Percentiles rank a stretch among this genome's conserved stretches.
phyloP scores from a whole-genome alignment of 2,797 vertebrate species.

The Hippoglossus hippoglossus region DNA sequence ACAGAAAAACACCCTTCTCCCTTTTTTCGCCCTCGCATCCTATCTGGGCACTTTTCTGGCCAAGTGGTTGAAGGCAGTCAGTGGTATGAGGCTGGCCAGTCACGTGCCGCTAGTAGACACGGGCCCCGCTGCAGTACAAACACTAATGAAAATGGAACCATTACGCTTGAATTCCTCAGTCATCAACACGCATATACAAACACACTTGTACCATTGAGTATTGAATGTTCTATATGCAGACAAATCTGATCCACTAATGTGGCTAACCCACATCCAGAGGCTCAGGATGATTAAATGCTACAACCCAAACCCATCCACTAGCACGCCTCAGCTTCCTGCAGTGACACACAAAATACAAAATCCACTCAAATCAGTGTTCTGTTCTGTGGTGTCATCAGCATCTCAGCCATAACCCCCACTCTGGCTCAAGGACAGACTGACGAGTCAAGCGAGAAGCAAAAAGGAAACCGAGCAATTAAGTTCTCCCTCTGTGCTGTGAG shows the following conservation, averaged over 20 bases:
- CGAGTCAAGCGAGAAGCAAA: slow-evolving; percentile 4
- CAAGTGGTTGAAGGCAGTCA: slow-evolving; percentile 4
- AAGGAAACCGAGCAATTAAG: slow-evolving; percentile 4
- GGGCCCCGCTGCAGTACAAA: slow-evolving; percentile 30
- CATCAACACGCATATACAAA: slow-evolving; percentile 7
- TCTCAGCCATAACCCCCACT: slow-evolving; percentile 8
- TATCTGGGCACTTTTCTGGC: slow-evolving; percentile 5
- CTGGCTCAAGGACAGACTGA: slow-evolving; percentile 41
- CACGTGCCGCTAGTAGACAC: slow-evolving; percentile 35
- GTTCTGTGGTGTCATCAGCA: too few species aligned
- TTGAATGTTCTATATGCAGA: slow-evolving; percentile 51
- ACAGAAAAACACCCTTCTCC: too few species aligned
- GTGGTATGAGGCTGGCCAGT: slow-evolving; percentile 16
- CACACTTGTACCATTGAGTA: slow-evolving; percentile 24
- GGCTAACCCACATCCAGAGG: slow-evolving; percentile 58
- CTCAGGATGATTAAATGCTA: slow-evolving; percentile 48
- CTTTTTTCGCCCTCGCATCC: too few species aligned
- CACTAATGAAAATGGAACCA: slow-evolving; percentile 42
- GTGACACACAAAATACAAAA: slow-evolving; percentile 2
- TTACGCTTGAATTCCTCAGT: slow-evolving; percentile 47
- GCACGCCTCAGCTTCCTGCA: background rate
- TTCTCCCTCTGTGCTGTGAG: too few species aligned
- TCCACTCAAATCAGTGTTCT: slow-evolving; percentile 16
- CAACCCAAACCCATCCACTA: slow-evolving; percentile 33
- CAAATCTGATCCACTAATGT: slow-evolving; percentile 48